A percentile compares a stretch with the other conserved stretches of the same genome.
Conservation (phyloP, 1,140 invertebrate species). For the Mesaphorura yosii region DNA sequence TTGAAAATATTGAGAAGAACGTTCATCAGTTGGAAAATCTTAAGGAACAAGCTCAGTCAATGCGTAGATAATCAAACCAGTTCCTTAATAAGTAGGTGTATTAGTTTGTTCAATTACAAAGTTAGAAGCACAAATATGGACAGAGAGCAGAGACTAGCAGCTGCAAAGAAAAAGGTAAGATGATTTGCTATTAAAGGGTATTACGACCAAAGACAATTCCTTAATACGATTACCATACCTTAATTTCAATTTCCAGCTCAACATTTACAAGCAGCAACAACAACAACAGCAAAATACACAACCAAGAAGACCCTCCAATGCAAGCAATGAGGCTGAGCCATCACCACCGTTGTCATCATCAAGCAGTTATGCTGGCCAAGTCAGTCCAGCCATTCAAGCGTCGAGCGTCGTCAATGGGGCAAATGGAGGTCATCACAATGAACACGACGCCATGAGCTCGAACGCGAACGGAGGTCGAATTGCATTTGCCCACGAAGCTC, state of each 20-base stretch:
- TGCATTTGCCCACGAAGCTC: too few relatives aligned
- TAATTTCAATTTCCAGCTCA: not conserved
- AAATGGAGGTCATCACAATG: too few relatives aligned
- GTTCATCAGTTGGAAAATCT: slow-evolving; percentile 19
- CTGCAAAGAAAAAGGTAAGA: slow-evolving; percentile 14
- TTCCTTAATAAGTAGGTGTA: slow-evolving; percentile 3
- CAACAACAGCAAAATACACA: not conserved
- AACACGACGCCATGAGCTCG: too few relatives aligned
- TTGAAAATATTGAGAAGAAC: slow-evolving; percentile 23
- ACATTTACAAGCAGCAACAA: slow-evolving; percentile 3
- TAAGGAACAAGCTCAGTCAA: slow-evolving; percentile 28
- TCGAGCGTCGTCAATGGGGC: too few relatives aligned
- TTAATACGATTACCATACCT: not conserved
- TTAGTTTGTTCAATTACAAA: not conserved
- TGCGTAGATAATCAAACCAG: slow-evolving; percentile 19
- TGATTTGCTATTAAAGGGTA: not conserved
- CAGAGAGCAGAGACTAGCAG: slow-evolving; percentile 6
- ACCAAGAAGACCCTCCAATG: too few relatives aligned
- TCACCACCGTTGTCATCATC: too few relatives aligned
- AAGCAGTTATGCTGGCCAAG: too few relatives aligned
- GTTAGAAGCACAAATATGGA: slow-evolving; percentile 1
- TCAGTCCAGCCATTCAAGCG: too few relatives aligned
- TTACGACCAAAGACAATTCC: not conserved
- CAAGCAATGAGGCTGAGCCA: too few relatives aligned
- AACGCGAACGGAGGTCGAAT: too few relatives aligned